Conservation (phyloP, 2,113 vertebrate species). For the Myodes glareolus region DNA sequence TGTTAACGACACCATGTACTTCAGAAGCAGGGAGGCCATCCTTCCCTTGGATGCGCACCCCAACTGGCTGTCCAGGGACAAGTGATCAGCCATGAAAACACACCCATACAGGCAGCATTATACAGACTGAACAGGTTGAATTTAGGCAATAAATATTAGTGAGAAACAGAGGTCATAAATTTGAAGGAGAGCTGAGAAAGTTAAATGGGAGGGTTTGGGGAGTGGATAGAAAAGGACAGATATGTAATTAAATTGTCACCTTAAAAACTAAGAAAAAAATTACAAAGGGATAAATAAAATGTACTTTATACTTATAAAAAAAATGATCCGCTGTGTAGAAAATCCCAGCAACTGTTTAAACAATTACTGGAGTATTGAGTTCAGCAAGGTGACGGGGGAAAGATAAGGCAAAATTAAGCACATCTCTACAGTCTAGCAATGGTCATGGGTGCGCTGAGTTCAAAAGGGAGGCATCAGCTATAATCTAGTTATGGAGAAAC, state of each 20-base stretch:
- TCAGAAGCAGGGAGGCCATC: neutral
- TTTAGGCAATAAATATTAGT: neutral
- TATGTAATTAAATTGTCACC: too few species aligned
- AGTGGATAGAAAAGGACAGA: too few species aligned
- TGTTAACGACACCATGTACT: neutral
- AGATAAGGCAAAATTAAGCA: neutral
- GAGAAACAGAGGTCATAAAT: neutral
- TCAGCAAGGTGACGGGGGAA: neutral
- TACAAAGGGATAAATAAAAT: neutral
- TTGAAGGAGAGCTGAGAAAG: too few species aligned
- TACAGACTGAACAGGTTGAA: neutral
- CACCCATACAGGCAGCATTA: neutral
- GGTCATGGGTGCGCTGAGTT: neutral
- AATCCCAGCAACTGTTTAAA: neutral
- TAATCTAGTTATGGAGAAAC: neutral
- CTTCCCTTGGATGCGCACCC: neutral
- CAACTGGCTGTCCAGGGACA: neutral
- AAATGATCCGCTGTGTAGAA: neutral
- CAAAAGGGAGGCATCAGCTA: neutral
- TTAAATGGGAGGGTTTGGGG: too few species aligned
- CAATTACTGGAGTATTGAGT: neutral
- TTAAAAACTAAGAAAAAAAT: neutral
- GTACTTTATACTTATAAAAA: neutral
- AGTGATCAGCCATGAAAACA: neutral
- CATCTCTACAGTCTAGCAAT: neutral